A percentile compares a stretch with the other conserved stretches of the same genome.
phyloP scores from a whole-genome alignment of 2,797 vertebrate genomes.

The Typhlichthys subterraneus region DNA sequence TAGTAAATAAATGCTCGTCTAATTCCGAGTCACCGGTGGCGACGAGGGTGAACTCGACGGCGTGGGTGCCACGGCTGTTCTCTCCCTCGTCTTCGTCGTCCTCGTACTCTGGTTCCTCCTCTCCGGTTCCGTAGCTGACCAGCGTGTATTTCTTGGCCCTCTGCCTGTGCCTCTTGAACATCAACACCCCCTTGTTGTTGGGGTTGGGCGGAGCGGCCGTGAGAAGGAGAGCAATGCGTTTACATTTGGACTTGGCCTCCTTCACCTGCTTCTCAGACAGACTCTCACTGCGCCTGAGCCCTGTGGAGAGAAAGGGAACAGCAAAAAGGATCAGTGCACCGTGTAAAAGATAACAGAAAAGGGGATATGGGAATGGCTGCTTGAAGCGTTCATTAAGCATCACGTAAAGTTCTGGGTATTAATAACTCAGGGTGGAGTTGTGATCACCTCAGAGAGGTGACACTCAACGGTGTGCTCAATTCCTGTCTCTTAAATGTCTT shows the following conservation, averaged over 20 bases:
- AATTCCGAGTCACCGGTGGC: slow-evolving; percentile 83
- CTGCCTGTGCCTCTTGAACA: slow-evolving; percentile 97
- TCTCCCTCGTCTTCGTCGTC: slow-evolving; percentile 70
- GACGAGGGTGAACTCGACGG: slow-evolving; percentile 84
- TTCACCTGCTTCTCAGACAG: slow-evolving; percentile 96
- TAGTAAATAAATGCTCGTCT: slow-evolving; percentile 84
- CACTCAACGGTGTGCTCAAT: not conserved
- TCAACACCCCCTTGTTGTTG: slow-evolving; percentile 96
- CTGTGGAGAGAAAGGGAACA: slow-evolving; percentile 65
- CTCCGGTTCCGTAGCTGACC: slow-evolving; percentile 97
- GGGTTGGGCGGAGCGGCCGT: slow-evolving; percentile 89
- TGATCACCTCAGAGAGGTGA: slow-evolving; percentile 25
- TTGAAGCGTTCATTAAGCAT: slow-evolving; percentile 22
- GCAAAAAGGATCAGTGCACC: slow-evolving; percentile 16
- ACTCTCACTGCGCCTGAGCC: slow-evolving; percentile 93
- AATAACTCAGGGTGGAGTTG: slow-evolving; percentile 29
- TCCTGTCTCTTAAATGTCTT: not conserved
- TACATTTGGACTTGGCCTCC: slow-evolving; percentile 98
- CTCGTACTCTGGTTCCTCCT: slow-evolving; percentile 82
- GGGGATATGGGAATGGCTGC: slow-evolving; percentile 14
- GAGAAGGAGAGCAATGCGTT: slow-evolving; percentile 94
- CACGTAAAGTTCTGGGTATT: slow-evolving; percentile 20
- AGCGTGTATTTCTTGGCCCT: slow-evolving; percentile 95
- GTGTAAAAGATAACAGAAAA: not conserved
- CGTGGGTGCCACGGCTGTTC: slow-evolving; percentile 69